Evolutionary conservation across 2,888 invertebrate species (phyloP), one percentile per base, ranked within the genome.

Genomic region (Mechanitis messenoides): DNA sequence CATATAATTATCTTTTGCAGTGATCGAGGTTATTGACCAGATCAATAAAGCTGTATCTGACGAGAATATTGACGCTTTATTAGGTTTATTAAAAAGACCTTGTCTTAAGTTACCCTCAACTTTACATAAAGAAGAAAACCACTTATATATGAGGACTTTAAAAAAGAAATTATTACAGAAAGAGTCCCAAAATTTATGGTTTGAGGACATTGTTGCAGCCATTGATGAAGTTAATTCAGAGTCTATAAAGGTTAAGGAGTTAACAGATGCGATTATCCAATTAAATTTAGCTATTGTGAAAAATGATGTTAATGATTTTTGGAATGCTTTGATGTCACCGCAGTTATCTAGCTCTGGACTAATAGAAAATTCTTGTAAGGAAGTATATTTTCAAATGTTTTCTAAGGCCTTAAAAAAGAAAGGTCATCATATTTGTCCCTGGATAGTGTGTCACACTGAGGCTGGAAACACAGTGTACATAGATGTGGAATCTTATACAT

Each of bases 11-110:
- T 42, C 60, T 69, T 63, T 87, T 87, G 35, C 77, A 91, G 92
- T 91, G 80, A 91, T 93, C 47, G 74, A 81, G 61, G 89, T 92
- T 11, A 85, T 94, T 64, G 85, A 91, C 61, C 79, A 81, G 60
- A 91, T 94, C 58, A 94, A 94, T 74, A 85, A 87, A 62, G 91
- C 93, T 33, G 92, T 94, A 28, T 77, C 85, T 64, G 83, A 87
- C 53, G 92, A 92, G 68, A 90, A 92, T 74, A 80, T 86, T 9
- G 78, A 80, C 6, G 79, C 78, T 11, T 82, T 93, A 57, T 85
- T 92, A 77, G 67, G 70, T 35, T 78, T 90, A 31, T 78, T 93
- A 54, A 87, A 87, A 69, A 87, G 85, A 70, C 80, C 91, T 12
- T 81, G 84, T 62, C 74, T 91, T 2, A 91, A 91, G 70, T 72